Percentiles rank a stretch among this genome's conserved stretches.
phyloP scores from a whole-genome alignment of 2,797 vertebrate genomes.

The Lacerta bilineata region DNA sequence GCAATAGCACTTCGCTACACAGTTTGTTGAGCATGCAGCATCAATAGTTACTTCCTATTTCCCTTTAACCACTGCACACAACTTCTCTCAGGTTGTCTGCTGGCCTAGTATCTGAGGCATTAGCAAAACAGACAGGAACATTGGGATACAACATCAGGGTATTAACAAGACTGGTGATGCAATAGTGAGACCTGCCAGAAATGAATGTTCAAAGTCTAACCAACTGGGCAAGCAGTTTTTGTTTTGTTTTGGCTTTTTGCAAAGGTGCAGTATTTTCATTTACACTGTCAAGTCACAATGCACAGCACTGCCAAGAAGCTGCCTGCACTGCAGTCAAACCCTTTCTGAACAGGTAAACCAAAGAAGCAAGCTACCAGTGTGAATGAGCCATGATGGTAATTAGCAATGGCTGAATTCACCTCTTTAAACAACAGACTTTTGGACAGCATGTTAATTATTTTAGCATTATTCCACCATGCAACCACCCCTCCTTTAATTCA shows the following conservation, averaged over 20 bases:
- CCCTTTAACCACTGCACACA: not conserved
- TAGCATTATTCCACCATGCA: not conserved
- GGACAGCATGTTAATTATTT: not conserved
- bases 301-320: too few species aligned
- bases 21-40: not conserved
- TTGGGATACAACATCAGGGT: not conserved
- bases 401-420: not conserved
- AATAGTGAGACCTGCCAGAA: not conserved
- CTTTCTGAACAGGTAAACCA: too few species aligned
- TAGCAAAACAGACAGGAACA: not conserved
- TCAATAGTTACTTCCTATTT: not conserved
- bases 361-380: too few species aligned
- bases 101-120: not conserved
- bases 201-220: not conserved
- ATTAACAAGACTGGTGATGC: not conserved
- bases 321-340: too few species aligned
- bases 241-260: not conserved
- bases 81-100: not conserved
- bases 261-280: not conserved
- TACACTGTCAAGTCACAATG: not conserved
- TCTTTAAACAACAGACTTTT: not conserved
- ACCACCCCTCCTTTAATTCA: not conserved
- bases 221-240: not conserved
- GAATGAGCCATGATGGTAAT: too few species aligned
- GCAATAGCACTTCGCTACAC: not conserved